Conservation (phyloP, 2,113 vertebrate species). For the Vulpes lagopus region DNA sequence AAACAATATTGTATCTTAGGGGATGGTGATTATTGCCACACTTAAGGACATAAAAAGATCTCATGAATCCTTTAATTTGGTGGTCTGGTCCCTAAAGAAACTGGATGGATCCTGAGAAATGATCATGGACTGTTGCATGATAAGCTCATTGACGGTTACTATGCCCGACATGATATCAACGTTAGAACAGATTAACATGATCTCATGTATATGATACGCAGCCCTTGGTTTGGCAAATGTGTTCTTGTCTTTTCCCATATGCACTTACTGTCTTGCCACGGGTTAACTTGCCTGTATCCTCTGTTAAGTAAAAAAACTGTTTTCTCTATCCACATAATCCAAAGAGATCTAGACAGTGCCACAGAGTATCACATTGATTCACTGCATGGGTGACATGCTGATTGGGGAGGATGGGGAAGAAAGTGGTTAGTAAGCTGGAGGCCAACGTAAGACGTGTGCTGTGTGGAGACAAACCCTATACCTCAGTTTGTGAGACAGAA, state of each 20-base stretch:
- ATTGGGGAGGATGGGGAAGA: constrained; percentile 1
- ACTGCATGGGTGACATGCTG: background rate
- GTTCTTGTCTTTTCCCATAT: background rate
- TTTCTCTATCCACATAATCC: background rate
- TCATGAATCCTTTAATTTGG: constrained; percentile 3
- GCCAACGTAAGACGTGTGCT: background rate
- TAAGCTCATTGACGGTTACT: background rate
- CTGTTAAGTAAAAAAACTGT: background rate
- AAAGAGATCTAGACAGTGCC: constrained; percentile 4
- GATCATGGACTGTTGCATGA: background rate
- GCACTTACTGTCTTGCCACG: background rate
- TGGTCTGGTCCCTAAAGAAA: background rate
- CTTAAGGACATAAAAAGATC: background rate
- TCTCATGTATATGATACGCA: background rate
- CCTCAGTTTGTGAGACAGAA: background rate
- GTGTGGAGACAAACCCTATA: background rate
- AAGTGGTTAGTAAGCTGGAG: background rate
- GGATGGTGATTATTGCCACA: background rate
- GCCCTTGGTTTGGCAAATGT: background rate
- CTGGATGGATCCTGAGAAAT: background rate
- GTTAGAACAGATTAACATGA: background rate
- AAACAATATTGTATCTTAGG: background rate
- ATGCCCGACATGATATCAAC: background rate
- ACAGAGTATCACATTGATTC: background rate
- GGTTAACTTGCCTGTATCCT: background rate